phyloP scores from a whole-genome alignment of 1,140 invertebrate genomes.

The Pseudachorutes palmiensis region DNA sequence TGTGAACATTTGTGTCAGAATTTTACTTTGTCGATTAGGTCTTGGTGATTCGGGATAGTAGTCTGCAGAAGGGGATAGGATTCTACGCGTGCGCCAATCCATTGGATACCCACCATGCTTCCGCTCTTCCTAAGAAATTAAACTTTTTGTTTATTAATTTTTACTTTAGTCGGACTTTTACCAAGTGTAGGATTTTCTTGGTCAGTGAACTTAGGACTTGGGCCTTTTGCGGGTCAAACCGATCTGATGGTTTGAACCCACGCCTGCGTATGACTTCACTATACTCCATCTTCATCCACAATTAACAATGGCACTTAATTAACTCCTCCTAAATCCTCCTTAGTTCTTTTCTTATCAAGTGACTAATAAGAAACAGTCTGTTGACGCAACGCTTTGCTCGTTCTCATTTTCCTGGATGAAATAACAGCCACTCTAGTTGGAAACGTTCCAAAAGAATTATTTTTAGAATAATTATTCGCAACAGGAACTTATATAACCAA shows the following conservation, averaged over 20 bases:
- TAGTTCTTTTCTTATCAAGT: too few species aligned
- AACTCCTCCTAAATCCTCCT: too few species aligned
- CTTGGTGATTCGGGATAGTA: background rate
- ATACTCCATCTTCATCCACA: background rate
- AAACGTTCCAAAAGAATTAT: too few species aligned
- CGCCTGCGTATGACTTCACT: background rate
- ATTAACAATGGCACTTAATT: background rate
- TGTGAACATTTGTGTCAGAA: background rate
- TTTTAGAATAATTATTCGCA: too few species aligned
- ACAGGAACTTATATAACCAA: too few species aligned
- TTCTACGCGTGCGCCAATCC: constrained; percentile 2
- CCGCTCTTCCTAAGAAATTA: constrained; percentile 1
- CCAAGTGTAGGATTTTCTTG: constrained; percentile 9
- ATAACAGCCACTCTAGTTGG: too few species aligned
- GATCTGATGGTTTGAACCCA: constrained; percentile 7
- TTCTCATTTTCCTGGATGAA: too few species aligned
- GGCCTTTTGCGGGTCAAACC: background rate
- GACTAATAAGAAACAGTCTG: too few species aligned
- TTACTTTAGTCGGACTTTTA: background rate
- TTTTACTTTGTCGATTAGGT: background rate
- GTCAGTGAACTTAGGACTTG: background rate
- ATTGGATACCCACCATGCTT: background rate
- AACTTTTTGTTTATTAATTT: background rate
- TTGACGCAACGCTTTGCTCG: too few species aligned
- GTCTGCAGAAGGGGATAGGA: background rate